These are phyloP conservation scores for Leptatherina wallacei DNA, from an alignment of 2,797 vertebrate species.

Conservation along the genomic window DNA sequence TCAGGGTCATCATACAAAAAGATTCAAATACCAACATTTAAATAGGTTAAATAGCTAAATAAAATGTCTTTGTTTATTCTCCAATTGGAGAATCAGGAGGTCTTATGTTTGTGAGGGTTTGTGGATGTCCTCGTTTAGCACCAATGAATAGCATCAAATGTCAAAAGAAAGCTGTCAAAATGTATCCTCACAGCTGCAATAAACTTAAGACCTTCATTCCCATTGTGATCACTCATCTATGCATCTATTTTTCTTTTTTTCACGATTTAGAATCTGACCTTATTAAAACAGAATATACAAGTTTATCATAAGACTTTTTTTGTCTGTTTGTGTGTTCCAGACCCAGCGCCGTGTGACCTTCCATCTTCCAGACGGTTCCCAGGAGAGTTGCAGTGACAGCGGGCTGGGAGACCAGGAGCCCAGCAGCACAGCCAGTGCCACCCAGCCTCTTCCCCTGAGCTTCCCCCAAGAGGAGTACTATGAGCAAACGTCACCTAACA, in stretches of 20 bases:
- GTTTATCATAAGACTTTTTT: constrained; percentile 15
- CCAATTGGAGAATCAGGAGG: too few relatives aligned
- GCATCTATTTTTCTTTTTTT: not conserved
- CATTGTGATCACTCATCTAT: not conserved
- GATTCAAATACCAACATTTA: too few relatives aligned
- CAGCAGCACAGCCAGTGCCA: constrained; percentile 83
- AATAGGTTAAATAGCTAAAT: too few relatives aligned
- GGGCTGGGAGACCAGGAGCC: constrained; percentile 90
- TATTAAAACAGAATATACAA: constrained; percentile 7
- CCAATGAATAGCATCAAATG: not conserved
- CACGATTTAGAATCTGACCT: not conserved
- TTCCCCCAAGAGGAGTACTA: constrained; percentile 94
- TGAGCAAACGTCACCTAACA: constrained; percentile 92
- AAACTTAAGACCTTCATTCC: not conserved
- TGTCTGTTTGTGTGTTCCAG: constrained; percentile 75
- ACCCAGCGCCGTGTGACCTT: constrained; percentile 96
- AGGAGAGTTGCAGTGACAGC: constrained; percentile 95
- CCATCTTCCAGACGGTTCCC: constrained; percentile 95
- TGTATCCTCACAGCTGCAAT: not conserved
- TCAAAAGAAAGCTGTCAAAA: not conserved
- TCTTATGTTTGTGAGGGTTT: too few relatives aligned
- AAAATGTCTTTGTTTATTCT: too few relatives aligned
- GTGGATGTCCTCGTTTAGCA: too few relatives aligned
- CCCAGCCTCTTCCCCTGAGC: constrained; percentile 90
- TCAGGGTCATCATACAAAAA: too few relatives aligned